Evolutionary conservation across 2,797 vertebrate species (phyloP), one percentile per base, ranked within the genome.

Genomic region (Strix occidentalis): DNA sequence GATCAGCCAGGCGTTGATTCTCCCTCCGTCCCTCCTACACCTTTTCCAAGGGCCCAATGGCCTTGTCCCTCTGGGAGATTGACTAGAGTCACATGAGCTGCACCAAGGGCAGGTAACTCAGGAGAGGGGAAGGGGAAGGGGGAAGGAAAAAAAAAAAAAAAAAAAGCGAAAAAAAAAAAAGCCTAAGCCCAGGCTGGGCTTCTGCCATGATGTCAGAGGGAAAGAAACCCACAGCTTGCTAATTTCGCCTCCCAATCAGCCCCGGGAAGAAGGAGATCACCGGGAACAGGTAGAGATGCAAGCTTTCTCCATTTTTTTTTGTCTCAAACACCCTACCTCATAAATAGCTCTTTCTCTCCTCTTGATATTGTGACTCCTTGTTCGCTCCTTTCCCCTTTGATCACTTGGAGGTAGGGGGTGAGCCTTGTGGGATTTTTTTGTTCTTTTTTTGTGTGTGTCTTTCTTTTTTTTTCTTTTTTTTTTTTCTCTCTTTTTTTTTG

Each of bases 141-240:
- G 29, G 13, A 78, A 71, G 43, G 1, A 14, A 23, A 43, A 56
- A 79, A 76, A 61, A 5, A 51, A 3, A 41, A 2, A 23, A 7
- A 16, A 5, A n/a, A 1, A 5, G 37, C 37, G 37, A 5, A 24
- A 48, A 56, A 92, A 95, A 84, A 80, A 90, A 57, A 70, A 45
- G 39, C 78, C 89, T 74, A 79, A 43, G 63, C 90, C 58, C 72
- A 93, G 93, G 80, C 94, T 96, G 93, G 93, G 98, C 97, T 98
- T 98, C 98, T 97, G 98, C 98, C 98, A 98, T 99, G 99, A 99
- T 98, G 98, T 98, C 97, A 98, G 98, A 98, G 98, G 99, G 98
- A 98, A 98, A 98, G 98, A 98, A 98, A 98, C 97, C 96, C 97
- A 98, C 98, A 98, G 98, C 98, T 95, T 97, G 97, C 90, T 98